Evolutionary conservation across 1,140 invertebrate species (phyloP).

Genomic region (Drosophila ambigua): DNA sequence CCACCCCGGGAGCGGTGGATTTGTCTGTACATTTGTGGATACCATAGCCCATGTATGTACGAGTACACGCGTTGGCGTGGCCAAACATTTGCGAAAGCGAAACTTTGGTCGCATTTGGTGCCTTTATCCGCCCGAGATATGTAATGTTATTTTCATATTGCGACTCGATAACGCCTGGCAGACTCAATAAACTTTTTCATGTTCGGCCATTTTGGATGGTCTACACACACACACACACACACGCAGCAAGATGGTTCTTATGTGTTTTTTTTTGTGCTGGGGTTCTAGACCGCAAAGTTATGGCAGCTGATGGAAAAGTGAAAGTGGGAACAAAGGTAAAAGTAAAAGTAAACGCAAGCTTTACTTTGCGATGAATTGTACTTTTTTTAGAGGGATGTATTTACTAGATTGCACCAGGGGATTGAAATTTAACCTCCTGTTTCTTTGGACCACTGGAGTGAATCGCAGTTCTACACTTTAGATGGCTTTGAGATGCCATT

Average conservation of each 20-base stretch:
- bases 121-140: constrained; percentile 15
- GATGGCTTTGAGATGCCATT: no score
- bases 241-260: constrained; percentile 35
- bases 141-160: constrained; percentile 58
- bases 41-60: constrained; percentile 11
- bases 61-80: constrained; percentile 22
- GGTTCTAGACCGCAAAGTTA: constrained; percentile 18
- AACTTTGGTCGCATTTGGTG: constrained; percentile 57
- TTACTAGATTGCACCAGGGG: not conserved
- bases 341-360: constrained; percentile 10
- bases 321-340: constrained; percentile 1
- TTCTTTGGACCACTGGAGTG: no score
- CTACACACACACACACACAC: not conserved
- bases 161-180: constrained; percentile 42
- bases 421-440: no score
- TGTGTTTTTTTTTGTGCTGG: no score
- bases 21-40: constrained; percentile 49
- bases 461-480: no score
- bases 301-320: constrained; percentile 16
- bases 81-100: constrained; percentile 41
- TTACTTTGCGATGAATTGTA: constrained; percentile 22
- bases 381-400: constrained; percentile 1
- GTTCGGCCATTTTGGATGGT: constrained; percentile 62
- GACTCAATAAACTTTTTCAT: constrained; percentile 70
- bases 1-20: constrained; percentile 17